These are phyloP conservation scores for Drosophila novamexicana DNA, from an alignment of 1,140 invertebrate species.

Conservation along the genomic window DNA sequence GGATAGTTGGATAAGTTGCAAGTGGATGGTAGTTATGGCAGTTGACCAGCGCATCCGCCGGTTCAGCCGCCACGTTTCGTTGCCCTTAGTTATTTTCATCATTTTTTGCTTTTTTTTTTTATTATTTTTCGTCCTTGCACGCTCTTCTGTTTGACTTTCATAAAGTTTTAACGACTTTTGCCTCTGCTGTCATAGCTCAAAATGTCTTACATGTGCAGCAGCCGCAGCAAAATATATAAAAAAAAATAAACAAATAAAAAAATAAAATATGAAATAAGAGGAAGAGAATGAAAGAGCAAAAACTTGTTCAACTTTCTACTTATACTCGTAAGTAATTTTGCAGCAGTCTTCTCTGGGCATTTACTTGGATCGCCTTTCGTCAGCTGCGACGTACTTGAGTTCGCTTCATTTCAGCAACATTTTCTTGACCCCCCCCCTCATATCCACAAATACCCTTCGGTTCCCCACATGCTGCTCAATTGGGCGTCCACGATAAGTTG, in stretches of 20 bases:
- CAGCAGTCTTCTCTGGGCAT: slow-evolving; percentile 39
- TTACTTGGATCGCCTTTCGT: slow-evolving; percentile 29
- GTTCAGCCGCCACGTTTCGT: slow-evolving; percentile 66
- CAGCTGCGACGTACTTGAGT: slow-evolving; percentile 40
- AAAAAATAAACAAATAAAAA: slow-evolving; percentile 44
- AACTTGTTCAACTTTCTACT: slow-evolving; percentile 73
- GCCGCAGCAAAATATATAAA: slow-evolving; percentile 8
- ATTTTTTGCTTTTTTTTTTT: slow-evolving; percentile 43
- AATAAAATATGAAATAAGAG: slow-evolving; percentile 33
- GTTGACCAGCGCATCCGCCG: slow-evolving; percentile 62
- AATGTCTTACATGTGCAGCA: slow-evolving; percentile 69
- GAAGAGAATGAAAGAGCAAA: slow-evolving; percentile 42
- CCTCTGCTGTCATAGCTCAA: slow-evolving; percentile 67
- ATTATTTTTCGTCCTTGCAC: slow-evolving; percentile 41
- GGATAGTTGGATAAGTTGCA: slow-evolving; percentile 47
- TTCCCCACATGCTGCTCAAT: slow-evolving; percentile 50
- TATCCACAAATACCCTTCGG: slow-evolving; percentile 4
- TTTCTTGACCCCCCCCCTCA: not conserved
- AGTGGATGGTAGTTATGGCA: slow-evolving; percentile 41
- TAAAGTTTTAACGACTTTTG: slow-evolving; percentile 84
- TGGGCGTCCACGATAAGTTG: slow-evolving; percentile 37
- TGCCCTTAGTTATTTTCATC: slow-evolving; percentile 78
- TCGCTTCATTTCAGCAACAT: slow-evolving; percentile 51
- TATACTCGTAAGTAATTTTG: slow-evolving; percentile 74
- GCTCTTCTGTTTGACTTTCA: slow-evolving; percentile 83